Base-by-base conservation (phyloP, 2,888 invertebrate genomes). In the Dicyrtomina minuta region DNA sequence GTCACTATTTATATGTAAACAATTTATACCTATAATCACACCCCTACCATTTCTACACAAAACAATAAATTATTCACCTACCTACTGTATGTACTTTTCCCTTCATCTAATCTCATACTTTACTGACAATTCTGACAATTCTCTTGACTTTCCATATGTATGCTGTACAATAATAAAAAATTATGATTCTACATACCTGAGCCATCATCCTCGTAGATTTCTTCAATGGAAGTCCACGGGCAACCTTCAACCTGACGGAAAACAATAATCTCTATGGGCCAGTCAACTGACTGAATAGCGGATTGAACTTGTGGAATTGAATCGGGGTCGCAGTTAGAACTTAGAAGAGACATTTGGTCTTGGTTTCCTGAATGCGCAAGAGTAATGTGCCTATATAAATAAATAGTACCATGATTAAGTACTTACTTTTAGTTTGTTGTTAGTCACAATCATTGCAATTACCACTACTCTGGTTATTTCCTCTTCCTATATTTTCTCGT, bases 301-400 rank as follows among this genome's bases (percentile, higher is more conserved):
- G 56, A 51, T 65, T 74, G 70, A 49, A 75, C 75, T 67, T 72
- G 73, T 12, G 66, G 20, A 41, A 74, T 68, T 13, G 70, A 62
- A 8, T 60, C 46, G 17, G 72, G 61, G 46, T 77, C 77, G 49
- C 77, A 77, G 26, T 74, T 66, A 17, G 66, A 55, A 76, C 77
- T 51, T 75, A 78, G 27, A 76, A 68, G 13, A 78, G 59, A 74
- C 74, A 76, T 44, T 70, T 72, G 20, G 76, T 74, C 39, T 74
- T 73, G 27, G 74, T 72, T 33, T 77, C 73, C 44, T 70, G 46
- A n/a, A 77, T 66, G 43, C 78, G 24, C 64, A 70, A 74, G 4
- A 74, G 65, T 1, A 77, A 65, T 2, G 75, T 75, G 26, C 75
- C 77, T 74, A 43, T 46, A 58, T 46, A 44, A 55, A 27, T 59